These are phyloP conservation scores for Gadus macrocephalus DNA, from an alignment of 2,113 vertebrate genomes.

Conservation along the genomic window DNA sequence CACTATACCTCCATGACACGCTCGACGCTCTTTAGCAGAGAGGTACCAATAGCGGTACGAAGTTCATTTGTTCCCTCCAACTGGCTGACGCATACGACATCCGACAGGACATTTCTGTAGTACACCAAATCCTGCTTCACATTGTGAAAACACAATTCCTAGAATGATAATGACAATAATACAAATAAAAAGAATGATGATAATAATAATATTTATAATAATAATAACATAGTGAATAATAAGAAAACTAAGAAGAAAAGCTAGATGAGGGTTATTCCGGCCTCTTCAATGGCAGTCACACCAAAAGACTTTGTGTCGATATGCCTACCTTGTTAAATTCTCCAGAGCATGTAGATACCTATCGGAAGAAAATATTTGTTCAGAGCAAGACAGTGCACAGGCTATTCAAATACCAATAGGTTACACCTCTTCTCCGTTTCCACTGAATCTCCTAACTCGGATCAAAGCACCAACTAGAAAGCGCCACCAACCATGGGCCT, in stretches of 20 bases:
- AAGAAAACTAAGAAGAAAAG: neutral
- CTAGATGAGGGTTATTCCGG: neutral
- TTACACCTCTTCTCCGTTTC: neutral
- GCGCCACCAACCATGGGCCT: constrained; percentile 54
- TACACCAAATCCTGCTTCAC: constrained; percentile 57
- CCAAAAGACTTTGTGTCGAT: neutral
- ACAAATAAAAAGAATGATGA: too few species aligned
- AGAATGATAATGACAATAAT: neutral
- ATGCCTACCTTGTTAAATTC: constrained; percentile 65
- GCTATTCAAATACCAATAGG: neutral
- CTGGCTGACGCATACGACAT: constrained; percentile 15
- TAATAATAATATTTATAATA: too few species aligned
- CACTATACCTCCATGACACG: constrained; percentile 59
- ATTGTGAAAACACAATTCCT: constrained; percentile 60
- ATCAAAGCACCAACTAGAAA: neutral
- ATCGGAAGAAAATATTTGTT: neutral
- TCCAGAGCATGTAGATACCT: constrained; percentile 67
- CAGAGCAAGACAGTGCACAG: neutral
- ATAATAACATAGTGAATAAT: too few species aligned
- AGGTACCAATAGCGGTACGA: neutral
- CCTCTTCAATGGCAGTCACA: too few species aligned
- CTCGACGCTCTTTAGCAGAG: constrained; percentile 41
- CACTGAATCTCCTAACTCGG: too few species aligned
- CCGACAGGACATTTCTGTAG: constrained; percentile 48
- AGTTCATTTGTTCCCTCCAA: neutral